Percentiles rank a stretch among this genome's conserved stretches.
Conservation (phyloP, 2,888 invertebrate genomes). For the Zootermopsis nevadensis region DNA sequence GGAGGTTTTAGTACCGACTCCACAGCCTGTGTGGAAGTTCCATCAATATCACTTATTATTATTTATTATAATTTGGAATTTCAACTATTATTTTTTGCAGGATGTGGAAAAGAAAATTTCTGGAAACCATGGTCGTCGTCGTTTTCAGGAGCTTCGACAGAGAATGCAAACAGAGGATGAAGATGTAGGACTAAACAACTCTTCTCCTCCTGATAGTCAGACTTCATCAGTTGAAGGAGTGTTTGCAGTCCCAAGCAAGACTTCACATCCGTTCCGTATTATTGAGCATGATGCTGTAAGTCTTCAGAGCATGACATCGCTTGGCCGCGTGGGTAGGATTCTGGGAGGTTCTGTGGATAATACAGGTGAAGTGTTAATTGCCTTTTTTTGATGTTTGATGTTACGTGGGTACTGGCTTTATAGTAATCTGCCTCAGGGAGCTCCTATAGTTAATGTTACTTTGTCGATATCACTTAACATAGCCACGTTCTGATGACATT, state of each 20-base stretch:
- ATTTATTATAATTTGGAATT: too few species aligned
- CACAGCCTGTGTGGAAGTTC: neutral
- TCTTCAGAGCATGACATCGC: constrained; percentile 88
- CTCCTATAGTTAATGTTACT: too few species aligned
- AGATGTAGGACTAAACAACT: constrained; percentile 72
- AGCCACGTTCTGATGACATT: too few species aligned
- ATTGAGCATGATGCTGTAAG: constrained; percentile 90
- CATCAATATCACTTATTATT: neutral
- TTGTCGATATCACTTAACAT: too few species aligned
- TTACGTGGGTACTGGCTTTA: too few species aligned
- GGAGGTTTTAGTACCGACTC: too few species aligned
- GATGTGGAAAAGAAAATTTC: constrained; percentile 7
- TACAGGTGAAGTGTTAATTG: constrained; percentile 36
- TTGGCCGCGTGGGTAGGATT: constrained; percentile 85
- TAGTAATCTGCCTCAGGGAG: too few species aligned
- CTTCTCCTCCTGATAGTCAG: constrained; percentile 81
- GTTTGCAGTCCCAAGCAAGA: constrained; percentile 72
- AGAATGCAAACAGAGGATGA: constrained; percentile 91
- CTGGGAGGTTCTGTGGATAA: constrained; percentile 70
- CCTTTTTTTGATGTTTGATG: too few species aligned
- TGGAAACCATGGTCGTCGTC: constrained; percentile 69
- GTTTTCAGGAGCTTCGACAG: constrained; percentile 86
- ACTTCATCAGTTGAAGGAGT: constrained; percentile 82
- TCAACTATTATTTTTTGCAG: neutral
- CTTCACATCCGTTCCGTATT: constrained; percentile 82